Evolutionary conservation across 2,797 vertebrate species (phyloP).

Genomic region (Valencia hispanica): DNA sequence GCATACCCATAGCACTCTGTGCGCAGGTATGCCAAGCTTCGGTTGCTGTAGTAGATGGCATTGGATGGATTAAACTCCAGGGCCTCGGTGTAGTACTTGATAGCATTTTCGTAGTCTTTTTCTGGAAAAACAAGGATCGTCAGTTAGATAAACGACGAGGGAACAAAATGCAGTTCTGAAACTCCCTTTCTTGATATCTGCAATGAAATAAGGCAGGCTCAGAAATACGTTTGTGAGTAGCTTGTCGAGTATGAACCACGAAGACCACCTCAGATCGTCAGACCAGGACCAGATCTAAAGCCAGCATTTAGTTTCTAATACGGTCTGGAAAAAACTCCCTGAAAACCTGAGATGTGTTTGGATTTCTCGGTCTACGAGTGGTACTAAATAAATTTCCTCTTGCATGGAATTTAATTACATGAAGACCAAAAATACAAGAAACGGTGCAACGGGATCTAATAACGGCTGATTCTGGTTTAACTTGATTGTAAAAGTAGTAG

Average conservation of each 20-base stretch:
- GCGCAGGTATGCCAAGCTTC: conserved; percentile 95
- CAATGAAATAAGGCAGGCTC: not conserved
- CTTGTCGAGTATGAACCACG: no score
- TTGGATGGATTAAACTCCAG: conserved; percentile 89
- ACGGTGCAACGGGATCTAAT: not conserved
- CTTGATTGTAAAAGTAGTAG: not conserved
- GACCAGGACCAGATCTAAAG: no score
- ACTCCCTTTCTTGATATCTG: not conserved
- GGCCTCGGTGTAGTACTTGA: conserved; percentile 92
- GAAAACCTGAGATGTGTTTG: no score
- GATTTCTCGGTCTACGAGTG: no score
- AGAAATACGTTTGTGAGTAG: no score
- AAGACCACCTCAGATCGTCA: no score
- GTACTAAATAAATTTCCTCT: no score
- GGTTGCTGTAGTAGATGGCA: conserved; percentile 94
- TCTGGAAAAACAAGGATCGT: conserved; percentile 70
- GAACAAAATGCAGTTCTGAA: not conserved
- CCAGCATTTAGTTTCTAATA: no score
- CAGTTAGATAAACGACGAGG: not conserved
- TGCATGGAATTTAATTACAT: not conserved
- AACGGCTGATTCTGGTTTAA: not conserved
- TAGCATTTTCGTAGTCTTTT: conserved; percentile 94
- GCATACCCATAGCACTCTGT: conserved; percentile 96
- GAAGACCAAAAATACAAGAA: not conserved
- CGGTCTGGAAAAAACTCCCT: no score